Conservation (phyloP, 2,888 invertebrate genomes). For the Himalopsyche anomala region DNA sequence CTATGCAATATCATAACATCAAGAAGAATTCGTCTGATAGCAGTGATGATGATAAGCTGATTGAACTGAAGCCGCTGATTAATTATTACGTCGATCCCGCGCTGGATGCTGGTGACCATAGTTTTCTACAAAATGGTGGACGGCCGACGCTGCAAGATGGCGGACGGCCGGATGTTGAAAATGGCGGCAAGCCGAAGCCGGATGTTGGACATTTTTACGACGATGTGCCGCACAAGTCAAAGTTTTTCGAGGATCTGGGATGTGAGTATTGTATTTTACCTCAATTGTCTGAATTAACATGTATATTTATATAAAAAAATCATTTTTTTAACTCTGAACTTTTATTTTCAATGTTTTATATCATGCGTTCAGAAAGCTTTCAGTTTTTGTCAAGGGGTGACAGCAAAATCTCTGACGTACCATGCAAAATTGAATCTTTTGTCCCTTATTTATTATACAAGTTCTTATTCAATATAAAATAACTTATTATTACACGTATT, state of each 20-base stretch:
- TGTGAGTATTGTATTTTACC: conserved; percentile 76
- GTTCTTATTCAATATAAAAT: no score
- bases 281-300: background rate
- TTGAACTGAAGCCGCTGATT: conserved; percentile 47
- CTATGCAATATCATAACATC: background rate
- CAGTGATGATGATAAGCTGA: conserved; percentile 1
- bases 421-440: no score
- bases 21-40: conserved; percentile 41
- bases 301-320: no score
- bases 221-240: conserved; percentile 71
- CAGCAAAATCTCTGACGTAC: no score
- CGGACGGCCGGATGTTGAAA: conserved; percentile 10
- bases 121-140: conserved; percentile 11
- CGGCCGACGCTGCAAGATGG: conserved; percentile 13
- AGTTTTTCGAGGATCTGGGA: conserved; percentile 84
- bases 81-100: conserved; percentile 49
- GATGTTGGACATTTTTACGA: conserved; percentile 65
- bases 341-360: no score
- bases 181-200: conserved; percentile 53
- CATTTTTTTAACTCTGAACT: no score
- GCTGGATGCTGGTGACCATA: background rate
- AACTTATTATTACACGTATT: no score
- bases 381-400: no score
- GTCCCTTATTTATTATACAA: no score
- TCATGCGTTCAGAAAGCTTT: no score